Evolutionary conservation across 2,113 vertebrate species (phyloP).

Genomic region (Saguinus imperator): DNA sequence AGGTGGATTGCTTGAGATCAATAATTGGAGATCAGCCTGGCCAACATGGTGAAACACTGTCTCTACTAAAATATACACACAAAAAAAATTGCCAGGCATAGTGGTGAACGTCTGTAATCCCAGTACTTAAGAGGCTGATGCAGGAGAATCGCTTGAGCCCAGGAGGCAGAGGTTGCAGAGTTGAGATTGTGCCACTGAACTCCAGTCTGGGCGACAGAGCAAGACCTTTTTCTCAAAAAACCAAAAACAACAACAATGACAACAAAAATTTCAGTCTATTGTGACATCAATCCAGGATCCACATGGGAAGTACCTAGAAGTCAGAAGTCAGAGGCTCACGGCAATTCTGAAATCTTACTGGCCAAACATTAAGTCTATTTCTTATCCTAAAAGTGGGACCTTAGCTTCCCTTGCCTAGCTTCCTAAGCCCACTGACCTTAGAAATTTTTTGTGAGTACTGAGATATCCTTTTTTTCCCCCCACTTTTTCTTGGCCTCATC

Average conservation of each 20-base stretch:
- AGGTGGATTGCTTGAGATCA: no score
- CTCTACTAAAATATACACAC: no score
- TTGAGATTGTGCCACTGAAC: no score
- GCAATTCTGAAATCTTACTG: neutral
- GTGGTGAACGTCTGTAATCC: no score
- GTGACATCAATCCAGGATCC: neutral
- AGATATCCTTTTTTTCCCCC: neutral
- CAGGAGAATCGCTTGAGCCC: no score
- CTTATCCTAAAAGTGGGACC: neutral
- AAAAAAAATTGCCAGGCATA: rapidly evolving
- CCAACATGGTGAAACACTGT: no score
- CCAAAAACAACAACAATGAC: no score
- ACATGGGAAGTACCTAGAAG: neutral
- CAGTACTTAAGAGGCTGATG: no score
- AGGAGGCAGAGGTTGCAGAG: no score
- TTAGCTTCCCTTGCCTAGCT: neutral
- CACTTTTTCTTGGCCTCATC: neutral
- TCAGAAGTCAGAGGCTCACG: neutral
- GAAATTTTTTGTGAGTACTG: neutral
- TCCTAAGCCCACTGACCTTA: neutral
- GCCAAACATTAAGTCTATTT: neutral
- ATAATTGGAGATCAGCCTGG: no score
- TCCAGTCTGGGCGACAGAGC: no score
- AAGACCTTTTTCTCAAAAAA: no score
- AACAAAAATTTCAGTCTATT: neutral